Evolutionary conservation across 2,888 invertebrate species (phyloP).

Genomic region (Shargacucullia verbasci): DNA sequence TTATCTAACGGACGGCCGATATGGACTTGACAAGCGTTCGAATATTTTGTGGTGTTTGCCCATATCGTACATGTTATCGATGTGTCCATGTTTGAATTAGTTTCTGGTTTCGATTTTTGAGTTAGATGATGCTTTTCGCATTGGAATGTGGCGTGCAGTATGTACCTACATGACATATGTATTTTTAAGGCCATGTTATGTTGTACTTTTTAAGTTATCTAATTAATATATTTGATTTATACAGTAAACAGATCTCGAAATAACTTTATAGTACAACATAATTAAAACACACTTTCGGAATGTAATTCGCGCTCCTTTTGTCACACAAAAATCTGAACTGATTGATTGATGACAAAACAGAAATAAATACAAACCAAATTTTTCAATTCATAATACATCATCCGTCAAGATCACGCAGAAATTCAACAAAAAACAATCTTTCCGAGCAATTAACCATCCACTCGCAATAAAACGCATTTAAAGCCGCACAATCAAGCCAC

Average conservation of each 20-base stretch:
- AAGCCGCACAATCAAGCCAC: conserved; percentile 8
- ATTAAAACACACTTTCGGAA: too few species aligned
- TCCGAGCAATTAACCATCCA: conserved; percentile 26
- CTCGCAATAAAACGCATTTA: conserved; percentile 29
- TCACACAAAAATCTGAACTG: too few species aligned
- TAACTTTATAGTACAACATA: too few species aligned
- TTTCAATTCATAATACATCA: conserved; percentile 2
- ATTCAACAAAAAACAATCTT: conserved; percentile 13
- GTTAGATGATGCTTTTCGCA: not conserved
- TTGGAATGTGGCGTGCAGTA: not conserved
- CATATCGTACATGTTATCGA: conserved; percentile 21
- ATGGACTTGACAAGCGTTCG: conserved; percentile 50
- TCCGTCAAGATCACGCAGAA: conserved; percentile 7
- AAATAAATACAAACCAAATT: too few species aligned
- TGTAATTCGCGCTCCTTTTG: too few species aligned
- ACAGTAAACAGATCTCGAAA: too few species aligned
- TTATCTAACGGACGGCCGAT: conserved; percentile 50
- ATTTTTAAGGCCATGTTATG: too few species aligned
- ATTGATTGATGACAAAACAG: too few species aligned
- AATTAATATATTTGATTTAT: too few species aligned
- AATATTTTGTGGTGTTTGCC: conserved; percentile 39
- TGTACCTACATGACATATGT: too few species aligned
- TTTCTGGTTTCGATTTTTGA: conserved; percentile 20
- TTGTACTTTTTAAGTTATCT: too few species aligned
- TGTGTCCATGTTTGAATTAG: conserved; percentile 9